Evolutionary conservation across 2,888 invertebrate species (phyloP).

Genomic region (Cynaeus angustus): DNA sequence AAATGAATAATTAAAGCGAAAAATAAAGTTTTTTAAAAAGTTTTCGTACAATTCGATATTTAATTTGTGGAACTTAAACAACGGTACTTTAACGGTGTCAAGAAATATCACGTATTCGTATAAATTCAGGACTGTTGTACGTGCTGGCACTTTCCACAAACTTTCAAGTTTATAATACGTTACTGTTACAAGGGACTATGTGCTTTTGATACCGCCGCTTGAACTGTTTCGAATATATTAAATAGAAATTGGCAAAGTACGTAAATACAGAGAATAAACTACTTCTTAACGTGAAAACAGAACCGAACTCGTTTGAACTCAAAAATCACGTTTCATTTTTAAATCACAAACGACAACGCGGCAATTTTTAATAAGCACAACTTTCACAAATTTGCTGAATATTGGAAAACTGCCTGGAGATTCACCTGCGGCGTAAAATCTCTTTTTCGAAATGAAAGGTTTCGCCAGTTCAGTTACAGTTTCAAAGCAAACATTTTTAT

Average conservation of each 20-base stretch:
- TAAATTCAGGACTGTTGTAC: constrained; percentile 54
- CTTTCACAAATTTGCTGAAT: neutral
- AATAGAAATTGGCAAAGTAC: constrained; percentile 23
- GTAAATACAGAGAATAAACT: constrained; percentile 31
- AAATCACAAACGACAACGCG: too few relatives aligned
- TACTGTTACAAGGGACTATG: constrained; percentile 50
- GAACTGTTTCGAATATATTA: constrained; percentile 43
- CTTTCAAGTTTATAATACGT: constrained; percentile 54
- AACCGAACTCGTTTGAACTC: too few relatives aligned
- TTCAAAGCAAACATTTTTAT: constrained; percentile 10
- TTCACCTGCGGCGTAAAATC: neutral
- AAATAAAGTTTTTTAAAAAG: constrained; percentile 1
- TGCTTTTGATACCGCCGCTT: constrained; percentile 39
- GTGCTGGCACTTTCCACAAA: constrained; percentile 54
- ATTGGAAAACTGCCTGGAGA: neutral
- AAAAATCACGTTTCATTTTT: too few relatives aligned
- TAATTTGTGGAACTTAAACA: constrained; percentile 47
- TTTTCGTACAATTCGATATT: constrained; percentile 44
- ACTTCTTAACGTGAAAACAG: constrained; percentile 16
- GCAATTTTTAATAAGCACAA: neutral
- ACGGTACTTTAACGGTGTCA: constrained; percentile 43
- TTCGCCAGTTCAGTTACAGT: neutral
- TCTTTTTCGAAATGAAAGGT: neutral
- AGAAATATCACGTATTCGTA: constrained; percentile 57
- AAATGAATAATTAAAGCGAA: constrained; percentile 9